Evolutionary conservation across 2,113 vertebrate species (phyloP).

Genomic region (Tetrax tetrax): DNA sequence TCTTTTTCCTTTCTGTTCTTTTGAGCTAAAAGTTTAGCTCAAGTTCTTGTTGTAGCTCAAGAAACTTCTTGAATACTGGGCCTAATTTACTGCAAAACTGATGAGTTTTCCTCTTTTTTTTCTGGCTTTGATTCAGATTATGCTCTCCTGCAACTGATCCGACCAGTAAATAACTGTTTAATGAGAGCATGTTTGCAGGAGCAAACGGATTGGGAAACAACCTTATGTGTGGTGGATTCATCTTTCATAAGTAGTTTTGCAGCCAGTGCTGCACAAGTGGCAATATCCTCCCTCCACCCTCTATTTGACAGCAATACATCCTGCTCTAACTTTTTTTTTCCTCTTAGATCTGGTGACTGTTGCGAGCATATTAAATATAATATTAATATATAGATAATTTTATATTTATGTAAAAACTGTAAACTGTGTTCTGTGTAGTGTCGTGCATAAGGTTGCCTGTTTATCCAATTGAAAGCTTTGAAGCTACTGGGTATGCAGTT

Average conservation of each 20-base stretch:
- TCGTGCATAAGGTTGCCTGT: background rate
- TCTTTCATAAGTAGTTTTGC: constrained; percentile 31
- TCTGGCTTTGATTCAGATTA: background rate
- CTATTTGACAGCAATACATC: background rate
- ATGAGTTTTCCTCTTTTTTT: background rate
- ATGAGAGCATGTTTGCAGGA: background rate
- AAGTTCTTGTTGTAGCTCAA: background rate
- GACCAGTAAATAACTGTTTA: background rate
- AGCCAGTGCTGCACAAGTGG: background rate
- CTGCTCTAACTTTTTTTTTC: background rate
- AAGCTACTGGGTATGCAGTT: background rate
- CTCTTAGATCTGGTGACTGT: background rate
- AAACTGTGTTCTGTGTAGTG: background rate
- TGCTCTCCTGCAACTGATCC: background rate
- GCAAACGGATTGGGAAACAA: background rate
- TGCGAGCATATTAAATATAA: background rate
- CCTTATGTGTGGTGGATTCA: background rate
- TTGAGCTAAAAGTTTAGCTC: background rate
- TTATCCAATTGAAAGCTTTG: background rate
- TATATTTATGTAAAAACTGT: background rate
- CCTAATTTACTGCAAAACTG: background rate
- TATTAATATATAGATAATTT: background rate
- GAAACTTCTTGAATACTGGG: background rate
- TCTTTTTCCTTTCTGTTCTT: constrained; percentile 7
- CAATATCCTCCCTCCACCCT: background rate